Evolutionary conservation across 2,888 invertebrate species (phyloP), one percentile per base, ranked within the genome.

Genomic region (Ferdinandea cuprea): DNA sequence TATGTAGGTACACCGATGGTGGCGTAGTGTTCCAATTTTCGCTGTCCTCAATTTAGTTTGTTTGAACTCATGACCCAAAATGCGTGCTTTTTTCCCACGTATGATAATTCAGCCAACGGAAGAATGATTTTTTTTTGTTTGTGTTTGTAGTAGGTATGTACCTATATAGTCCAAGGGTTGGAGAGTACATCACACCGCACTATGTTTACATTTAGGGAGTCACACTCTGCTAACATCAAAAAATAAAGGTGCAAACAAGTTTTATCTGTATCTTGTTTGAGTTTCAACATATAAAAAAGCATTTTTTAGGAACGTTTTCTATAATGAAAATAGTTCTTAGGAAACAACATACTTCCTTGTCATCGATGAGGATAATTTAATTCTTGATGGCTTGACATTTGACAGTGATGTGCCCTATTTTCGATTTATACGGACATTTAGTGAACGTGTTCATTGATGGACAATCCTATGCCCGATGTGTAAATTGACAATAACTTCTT

Each of bases 61-160:
- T 13, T 50, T 32, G 59, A 71, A 52, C 71, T 52, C 61, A 52
- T 72, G 72, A 72, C 71, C 71, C 30, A 58, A 61, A 61, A 61
- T 30, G 46, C 28, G 17, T 21, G n/a, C 40, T 21, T n/a, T 17
- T 4, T 35, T 54, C 35, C 54, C 35, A 54, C 19, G 19, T 32
- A 28, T 25, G 13, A 17, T 4, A 50, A 13, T 11, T 17, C 19
- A 19, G 35, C 35, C 54, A 54, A 3, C n/a, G 19, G 19, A 32
- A 32, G 52, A 46, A 21, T 21, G n/a, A 21, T 25, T 48, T 50
- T 50, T 32, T 6, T 52, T 52, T 17, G 15, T 40, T 13, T 13
- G 9, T 58, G 25, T 37, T 52, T 19, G 52, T 7, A 11, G n/a
- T 17, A 7, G 17, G 15, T 15, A 7, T 17, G 7, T n/a, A 35